phyloP scores from a whole-genome alignment of 2,113 vertebrate genomes.

The Choloepus hoffmanni region DNA sequence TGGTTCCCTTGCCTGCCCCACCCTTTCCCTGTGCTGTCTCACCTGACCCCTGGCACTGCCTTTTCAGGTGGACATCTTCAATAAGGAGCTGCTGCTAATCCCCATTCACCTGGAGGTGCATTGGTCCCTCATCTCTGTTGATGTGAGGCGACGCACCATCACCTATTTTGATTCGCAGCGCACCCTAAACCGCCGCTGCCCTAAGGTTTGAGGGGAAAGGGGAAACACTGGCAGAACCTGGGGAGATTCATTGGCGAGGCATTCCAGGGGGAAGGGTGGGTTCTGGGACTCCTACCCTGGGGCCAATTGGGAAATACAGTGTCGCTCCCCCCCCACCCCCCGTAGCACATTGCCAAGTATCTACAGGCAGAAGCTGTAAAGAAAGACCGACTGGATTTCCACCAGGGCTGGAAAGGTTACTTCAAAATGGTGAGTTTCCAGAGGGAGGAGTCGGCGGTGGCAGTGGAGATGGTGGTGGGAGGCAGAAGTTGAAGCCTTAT shows the following conservation, averaged over 20 bases:
- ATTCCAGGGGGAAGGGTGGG: not conserved
- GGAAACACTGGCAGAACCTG: not conserved
- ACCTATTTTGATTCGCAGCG: constrained; percentile 96
- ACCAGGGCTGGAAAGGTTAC: constrained; percentile 93
- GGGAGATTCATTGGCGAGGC: not conserved
- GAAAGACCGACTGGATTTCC: constrained; percentile 92
- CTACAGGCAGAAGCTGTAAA: constrained; percentile 95
- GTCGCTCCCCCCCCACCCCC: too few relatives aligned
- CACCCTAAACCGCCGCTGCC: constrained; percentile 95
- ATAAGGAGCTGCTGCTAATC: constrained; percentile 94
- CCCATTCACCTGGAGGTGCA: constrained; percentile 97
- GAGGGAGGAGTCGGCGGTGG: not conserved
- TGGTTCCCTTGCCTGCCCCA: not conserved
- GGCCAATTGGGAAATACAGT: not conserved
- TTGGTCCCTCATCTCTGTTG: constrained; percentile 95
- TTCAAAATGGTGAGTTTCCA: constrained; percentile 93
- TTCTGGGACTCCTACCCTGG: not conserved
- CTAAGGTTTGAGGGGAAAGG: constrained; percentile 88
- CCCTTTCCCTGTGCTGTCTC: not conserved
- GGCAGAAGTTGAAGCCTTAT: not conserved
- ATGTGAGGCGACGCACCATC: constrained; percentile 91
- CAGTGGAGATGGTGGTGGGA: not conserved
- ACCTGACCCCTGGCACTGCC: not conserved
- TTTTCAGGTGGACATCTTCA: constrained; percentile 94
- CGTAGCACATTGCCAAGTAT: constrained; percentile 95